These are phyloP conservation scores for Argya squamiceps DNA, from an alignment of 2,797 vertebrate genomes.

Conservation along the genomic window DNA sequence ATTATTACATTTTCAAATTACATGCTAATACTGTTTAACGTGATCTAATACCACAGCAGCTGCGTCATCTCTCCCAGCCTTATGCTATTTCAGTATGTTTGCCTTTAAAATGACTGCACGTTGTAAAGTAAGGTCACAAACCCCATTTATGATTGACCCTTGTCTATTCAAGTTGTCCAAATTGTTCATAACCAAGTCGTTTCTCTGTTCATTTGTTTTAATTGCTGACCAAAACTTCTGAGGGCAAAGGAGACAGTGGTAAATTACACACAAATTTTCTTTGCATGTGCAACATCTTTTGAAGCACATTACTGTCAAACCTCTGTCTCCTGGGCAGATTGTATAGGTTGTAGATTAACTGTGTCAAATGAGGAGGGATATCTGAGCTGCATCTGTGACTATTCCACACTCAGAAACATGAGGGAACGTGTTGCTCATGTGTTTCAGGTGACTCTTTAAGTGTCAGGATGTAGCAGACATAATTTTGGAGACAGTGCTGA, in stretches of 20 bases:
- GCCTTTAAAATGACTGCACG: not conserved
- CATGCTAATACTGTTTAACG: not conserved
- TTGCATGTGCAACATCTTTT: not conserved
- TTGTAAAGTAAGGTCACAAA: not conserved
- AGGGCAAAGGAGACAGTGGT: not conserved
- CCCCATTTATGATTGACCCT: not conserved
- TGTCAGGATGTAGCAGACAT: not conserved
- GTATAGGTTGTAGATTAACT: not conserved
- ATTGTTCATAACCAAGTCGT: not conserved
- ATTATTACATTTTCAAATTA: constrained; percentile 23
- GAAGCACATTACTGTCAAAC: not conserved
- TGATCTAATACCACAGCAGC: not conserved
- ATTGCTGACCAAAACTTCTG: not conserved
- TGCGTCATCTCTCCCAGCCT: not conserved
- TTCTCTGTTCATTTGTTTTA: not conserved
- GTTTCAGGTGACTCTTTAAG: not conserved
- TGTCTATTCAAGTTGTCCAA: not conserved
- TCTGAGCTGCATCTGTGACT: not conserved
- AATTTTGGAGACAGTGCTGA: not conserved
- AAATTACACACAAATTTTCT: not conserved
- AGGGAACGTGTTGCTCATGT: fast-evolving
- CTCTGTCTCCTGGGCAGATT: not conserved
- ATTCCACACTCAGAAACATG: not conserved
- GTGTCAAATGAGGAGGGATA: not conserved
- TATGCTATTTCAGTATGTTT: not conserved